phyloP scores from a whole-genome alignment of 2,888 invertebrate species.

The Clivina fossor region DNA sequence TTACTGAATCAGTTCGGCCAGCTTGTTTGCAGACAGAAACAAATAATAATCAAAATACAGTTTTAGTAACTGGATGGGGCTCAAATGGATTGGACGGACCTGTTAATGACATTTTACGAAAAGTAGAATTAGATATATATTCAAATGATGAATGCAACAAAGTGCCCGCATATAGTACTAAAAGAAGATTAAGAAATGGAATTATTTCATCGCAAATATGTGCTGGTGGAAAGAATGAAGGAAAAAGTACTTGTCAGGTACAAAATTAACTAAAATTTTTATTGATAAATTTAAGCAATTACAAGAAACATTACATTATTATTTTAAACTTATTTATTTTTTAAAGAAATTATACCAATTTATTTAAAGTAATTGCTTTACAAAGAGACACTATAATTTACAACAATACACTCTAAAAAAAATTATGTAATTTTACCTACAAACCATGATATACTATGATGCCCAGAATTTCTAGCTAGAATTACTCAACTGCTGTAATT shows the following conservation, averaged over 20 bases:
- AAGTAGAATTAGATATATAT: constrained; percentile 48
- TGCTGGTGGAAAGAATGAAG: constrained; percentile 45
- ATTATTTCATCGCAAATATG: constrained; percentile 48
- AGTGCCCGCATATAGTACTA: too few species aligned
- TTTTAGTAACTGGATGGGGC: constrained; percentile 19
- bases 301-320: not conserved
- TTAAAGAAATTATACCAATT: too few species aligned
- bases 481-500: too few species aligned
- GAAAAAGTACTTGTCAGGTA: constrained; percentile 51
- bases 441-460: too few species aligned
- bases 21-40: constrained; percentile 14
- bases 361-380: too few species aligned
- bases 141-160: constrained; percentile 41
- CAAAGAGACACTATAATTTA: too few species aligned
- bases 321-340: not conserved
- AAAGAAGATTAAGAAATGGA: constrained; percentile 45
- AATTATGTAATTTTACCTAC: too few species aligned
- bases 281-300: not conserved
- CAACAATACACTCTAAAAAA: too few species aligned
- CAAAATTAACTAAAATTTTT: constrained; percentile 1
- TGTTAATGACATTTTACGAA: constrained; percentile 47
- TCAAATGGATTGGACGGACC: constrained; percentile 29
- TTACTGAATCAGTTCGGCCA: constrained; percentile 45
- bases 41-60: not conserved
- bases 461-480: too few species aligned